Conservation (phyloP, 2,888 invertebrate species). For the Choreutis nemorana region DNA sequence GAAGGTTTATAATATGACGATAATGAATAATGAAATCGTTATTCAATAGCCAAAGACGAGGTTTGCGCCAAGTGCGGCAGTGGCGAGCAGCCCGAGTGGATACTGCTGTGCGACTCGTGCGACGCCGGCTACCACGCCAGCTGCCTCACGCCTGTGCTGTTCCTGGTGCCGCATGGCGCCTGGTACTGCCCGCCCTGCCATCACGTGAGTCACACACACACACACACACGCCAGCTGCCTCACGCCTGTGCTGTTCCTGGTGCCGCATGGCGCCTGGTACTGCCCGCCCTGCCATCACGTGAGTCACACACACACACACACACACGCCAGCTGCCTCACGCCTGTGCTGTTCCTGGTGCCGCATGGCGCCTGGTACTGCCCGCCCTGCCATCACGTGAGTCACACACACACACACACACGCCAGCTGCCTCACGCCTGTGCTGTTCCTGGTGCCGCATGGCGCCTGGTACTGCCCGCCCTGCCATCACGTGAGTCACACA, state of each 20-base stretch:
- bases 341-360: too few species aligned
- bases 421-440: too few species aligned
- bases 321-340: background rate
- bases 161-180: slow-evolving; percentile 95
- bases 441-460: too few species aligned
- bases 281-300: slow-evolving; percentile 89
- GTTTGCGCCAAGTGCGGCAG: slow-evolving; percentile 91
- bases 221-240: slow-evolving; percentile 74
- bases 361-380: too few species aligned
- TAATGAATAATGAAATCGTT: too few species aligned
- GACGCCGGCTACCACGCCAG: slow-evolving; percentile 98
- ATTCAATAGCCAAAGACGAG: slow-evolving; percentile 68
- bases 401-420: too few species aligned
- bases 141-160: slow-evolving; percentile 90
- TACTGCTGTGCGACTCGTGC: slow-evolving; percentile 93
- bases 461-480: too few species aligned
- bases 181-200: slow-evolving; percentile 99
- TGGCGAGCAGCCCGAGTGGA: slow-evolving; percentile 96
- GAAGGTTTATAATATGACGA: too few species aligned
- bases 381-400: too few species aligned
- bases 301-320: background rate
- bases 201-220: slow-evolving; percentile 71
- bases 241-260: slow-evolving; percentile 88
- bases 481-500: too few species aligned
- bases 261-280: slow-evolving; percentile 98